Base-by-base conservation (phyloP, 1,140 invertebrate genomes). In the Amphibalanus amphitrite region DNA sequence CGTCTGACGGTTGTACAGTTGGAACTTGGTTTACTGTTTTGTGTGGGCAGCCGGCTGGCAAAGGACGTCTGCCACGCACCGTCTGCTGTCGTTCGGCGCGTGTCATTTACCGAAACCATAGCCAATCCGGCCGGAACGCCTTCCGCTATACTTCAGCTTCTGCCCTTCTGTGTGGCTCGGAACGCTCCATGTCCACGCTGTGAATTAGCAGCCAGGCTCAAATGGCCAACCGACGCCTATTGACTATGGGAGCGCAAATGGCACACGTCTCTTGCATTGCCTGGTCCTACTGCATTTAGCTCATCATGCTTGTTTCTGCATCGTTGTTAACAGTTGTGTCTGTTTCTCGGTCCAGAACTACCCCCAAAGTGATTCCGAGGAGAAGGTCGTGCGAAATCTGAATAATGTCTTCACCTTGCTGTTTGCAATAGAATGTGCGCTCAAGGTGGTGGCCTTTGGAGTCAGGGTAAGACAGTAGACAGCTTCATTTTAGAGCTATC, bases 351-450 rank as follows among this genome's bases (percentile, higher is more conserved):
- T 59, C 47, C 89, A 95, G 92, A 93, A 89, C 87, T 89, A 94
- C 88, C 88, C 90, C 84, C 91, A 94, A 89, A 88, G 85, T 84
- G 85, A 89, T 78, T 82, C 85, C 82, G 92, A 93, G 87, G 89
- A 89, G 85, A 85, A 88, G 81, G 88, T 89, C 82, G 89, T 97
- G 82, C 91, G 91, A 86, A 95, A 97, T 87, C 91, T 95, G 86
- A 98, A 98, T 88, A 93, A 93, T 85, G 92, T 90, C 84, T 95
- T 97, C 86, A 98, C 95, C 80, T 90, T 91, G 83, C 90, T 97
- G 87, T 97, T 98, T 87, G 93, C 92, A 83, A 87, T 97, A 86
- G 95, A 98, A 87, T 96, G 92, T 83, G 87, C 93, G 83, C 87
- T 98, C 83, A 98, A 97, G 88, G 95, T 97, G 82, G 86, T 93